phyloP scores from a whole-genome alignment of 2,113 vertebrate genomes.

The Python bivittatus region DNA sequence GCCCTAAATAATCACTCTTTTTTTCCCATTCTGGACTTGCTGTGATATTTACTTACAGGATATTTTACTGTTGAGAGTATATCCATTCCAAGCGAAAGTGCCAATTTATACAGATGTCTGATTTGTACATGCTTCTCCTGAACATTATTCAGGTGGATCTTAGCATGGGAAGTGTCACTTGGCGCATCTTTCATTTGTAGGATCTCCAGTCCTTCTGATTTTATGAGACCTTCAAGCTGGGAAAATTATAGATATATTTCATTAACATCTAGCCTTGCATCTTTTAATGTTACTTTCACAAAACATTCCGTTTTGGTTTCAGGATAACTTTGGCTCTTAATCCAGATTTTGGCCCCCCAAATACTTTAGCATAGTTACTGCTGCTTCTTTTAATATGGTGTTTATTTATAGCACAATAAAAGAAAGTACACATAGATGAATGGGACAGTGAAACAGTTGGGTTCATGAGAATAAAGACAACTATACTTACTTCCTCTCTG shows the following conservation, averaged over 20 bases:
- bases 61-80: slow-evolving; percentile 80
- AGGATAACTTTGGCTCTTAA: background rate
- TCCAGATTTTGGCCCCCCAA: background rate
- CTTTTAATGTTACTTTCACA: background rate
- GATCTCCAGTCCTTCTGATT: slow-evolving; percentile 73
- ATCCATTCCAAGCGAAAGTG: slow-evolving; percentile 74
- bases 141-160: slow-evolving; percentile 63
- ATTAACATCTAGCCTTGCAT: background rate
- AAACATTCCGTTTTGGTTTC: background rate
- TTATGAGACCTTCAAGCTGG: slow-evolving; percentile 70
- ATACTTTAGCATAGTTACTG: background rate
- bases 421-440: background rate
- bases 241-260: slow-evolving; percentile 35
- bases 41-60: slow-evolving; percentile 70
- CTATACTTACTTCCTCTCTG: slow-evolving; percentile 76
- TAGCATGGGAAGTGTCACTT: slow-evolving; percentile 52
- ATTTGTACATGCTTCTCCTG: slow-evolving; percentile 74
- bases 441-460: background rate
- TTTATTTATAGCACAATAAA: background rate
- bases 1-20: background rate
- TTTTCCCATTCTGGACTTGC: background rate
- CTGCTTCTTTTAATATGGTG: background rate
- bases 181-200: slow-evolving; percentile 49
- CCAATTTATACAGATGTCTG: slow-evolving; percentile 73
- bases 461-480: background rate